A percentile compares a stretch with the other conserved stretches of the same genome.
These are phyloP conservation scores for Triplophysa yarkandensis DNA, from an alignment of 2,797 vertebrate genomes.

Conservation along the genomic window DNA sequence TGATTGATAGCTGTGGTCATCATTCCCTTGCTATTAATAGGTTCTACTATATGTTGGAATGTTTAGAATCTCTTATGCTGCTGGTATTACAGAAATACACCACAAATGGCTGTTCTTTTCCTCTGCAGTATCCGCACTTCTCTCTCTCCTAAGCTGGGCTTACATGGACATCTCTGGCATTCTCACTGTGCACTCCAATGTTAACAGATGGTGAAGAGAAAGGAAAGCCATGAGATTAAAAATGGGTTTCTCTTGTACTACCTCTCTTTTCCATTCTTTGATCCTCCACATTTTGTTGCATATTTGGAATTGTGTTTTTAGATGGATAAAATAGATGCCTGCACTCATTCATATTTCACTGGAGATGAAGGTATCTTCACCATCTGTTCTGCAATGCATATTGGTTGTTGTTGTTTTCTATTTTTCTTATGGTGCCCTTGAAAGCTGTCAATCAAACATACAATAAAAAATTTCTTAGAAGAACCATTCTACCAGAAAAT, in stretches of 20 bases:
- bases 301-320: conserved; percentile 36
- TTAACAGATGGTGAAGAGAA: conserved; percentile 72
- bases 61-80: neutral
- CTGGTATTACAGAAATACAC: neutral
- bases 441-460: conserved; percentile 12
- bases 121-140: conserved; percentile 43
- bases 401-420: neutral
- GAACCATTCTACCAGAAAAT: neutral
- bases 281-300: conserved; percentile 57
- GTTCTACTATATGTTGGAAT: neutral
- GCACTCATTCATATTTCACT: neutral
- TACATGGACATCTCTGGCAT: conserved; percentile 67
- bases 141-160: conserved; percentile 70
- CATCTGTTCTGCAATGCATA: conserved; percentile 16
- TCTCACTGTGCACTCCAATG: conserved; percentile 66
- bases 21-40: neutral
- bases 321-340: conserved; percentile 20
- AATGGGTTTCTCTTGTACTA: conserved; percentile 62
- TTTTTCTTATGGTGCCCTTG: neutral
- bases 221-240: conserved; percentile 70
- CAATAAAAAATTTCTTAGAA: neutral
- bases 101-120: conserved; percentile 26
- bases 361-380: conserved; percentile 15
- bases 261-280: conserved; percentile 65
- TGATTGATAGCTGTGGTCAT: neutral